Base-by-base conservation (phyloP, 1,140 invertebrate species). In the Procambarus clarkii region DNA sequence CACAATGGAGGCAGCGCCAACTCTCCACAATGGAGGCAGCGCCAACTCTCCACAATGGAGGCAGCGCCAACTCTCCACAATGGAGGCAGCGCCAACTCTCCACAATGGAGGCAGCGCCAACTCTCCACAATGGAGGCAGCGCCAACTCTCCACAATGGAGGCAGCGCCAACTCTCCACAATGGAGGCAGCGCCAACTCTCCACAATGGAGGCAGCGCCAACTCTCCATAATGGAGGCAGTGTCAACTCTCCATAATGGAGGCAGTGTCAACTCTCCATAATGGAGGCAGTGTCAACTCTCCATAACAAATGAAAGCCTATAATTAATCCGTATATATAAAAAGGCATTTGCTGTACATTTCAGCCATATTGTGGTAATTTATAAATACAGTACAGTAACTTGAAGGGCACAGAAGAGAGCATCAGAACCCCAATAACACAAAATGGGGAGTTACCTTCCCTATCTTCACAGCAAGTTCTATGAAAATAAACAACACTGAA, bases 271-370 rank as follows among this genome's bases (percentile, higher is more conserved):
- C 50, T 54, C 54, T 24, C 85, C 76, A 45, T 58, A 45, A 58
- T 34, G 34, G 34, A 34, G 34, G 34, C 34, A 34, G 34, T n/a
- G 50, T 54, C 50, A 8, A 54, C 50, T 54, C 54, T 24, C 85
- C 76, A 45, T 58, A 45, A 58, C 50, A 76, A 86, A 46, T 21
- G 78, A 60, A 50, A 87, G 60, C 54, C 60, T 74, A 18, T 71
- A 71, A 44, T 64, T 54, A 21, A 71, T 48, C 58, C 80, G 5
- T 3, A 60, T 48, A 60, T n/a, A 44, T 71, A 84, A 84, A 84
- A 84, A 84, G 69, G 82, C 64, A 84, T 64, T 69, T 84, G 82
- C 82, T 84, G 34, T 84, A 69, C 82, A 84, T 46, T 84, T 84
- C 82, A 84, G 24, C 60, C 46, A 60, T 64, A 24, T 84, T 69